Percentiles rank a stretch among this genome's conserved stretches.
Conservation (phyloP, 2,113 vertebrate genomes). For the Chionodraco myersi region DNA sequence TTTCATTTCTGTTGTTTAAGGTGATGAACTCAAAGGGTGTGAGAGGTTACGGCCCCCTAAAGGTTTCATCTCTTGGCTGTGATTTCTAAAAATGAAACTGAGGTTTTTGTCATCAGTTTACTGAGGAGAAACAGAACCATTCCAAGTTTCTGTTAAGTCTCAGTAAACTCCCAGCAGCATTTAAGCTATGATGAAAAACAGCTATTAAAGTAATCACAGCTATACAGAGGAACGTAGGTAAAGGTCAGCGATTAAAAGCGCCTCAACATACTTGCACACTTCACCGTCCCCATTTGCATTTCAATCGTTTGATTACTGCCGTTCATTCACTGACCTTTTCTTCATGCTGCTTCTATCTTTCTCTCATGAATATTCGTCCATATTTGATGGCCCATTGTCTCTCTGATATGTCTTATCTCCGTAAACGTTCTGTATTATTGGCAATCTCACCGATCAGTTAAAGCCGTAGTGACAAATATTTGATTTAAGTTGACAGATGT, state of each 20-base stretch:
- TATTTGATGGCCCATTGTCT: constrained; percentile 22
- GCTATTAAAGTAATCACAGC: constrained; percentile 28
- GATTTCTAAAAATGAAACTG: background rate
- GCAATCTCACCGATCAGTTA: constrained; percentile 10
- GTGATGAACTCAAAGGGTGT: background rate
- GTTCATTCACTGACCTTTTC: constrained; percentile 63
- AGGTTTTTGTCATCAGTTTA: background rate
- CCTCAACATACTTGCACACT: constrained; percentile 26
- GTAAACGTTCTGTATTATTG: background rate
- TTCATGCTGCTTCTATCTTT: background rate
- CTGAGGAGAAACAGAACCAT: background rate
- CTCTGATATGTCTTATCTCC: constrained; percentile 7
- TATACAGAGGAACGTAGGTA: constrained; percentile 10
- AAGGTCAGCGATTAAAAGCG: constrained; percentile 30
- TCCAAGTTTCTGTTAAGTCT: background rate
- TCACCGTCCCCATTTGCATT: constrained; percentile 51
- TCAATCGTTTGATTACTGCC: constrained; percentile 51
- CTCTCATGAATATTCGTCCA: constrained; percentile 60
- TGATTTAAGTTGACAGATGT: background rate
- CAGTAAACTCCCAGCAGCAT: background rate
- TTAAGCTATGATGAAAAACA: constrained; percentile 14
- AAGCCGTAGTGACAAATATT: background rate
- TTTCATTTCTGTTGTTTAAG: background rate
- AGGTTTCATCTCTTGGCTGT: background rate
- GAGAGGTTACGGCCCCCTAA: background rate